Percentiles rank a stretch among this genome's conserved stretches.
These are phyloP conservation scores for Corythornis madagascariensis DNA, from an alignment of 2,113 vertebrate species.

Conservation along the genomic window DNA sequence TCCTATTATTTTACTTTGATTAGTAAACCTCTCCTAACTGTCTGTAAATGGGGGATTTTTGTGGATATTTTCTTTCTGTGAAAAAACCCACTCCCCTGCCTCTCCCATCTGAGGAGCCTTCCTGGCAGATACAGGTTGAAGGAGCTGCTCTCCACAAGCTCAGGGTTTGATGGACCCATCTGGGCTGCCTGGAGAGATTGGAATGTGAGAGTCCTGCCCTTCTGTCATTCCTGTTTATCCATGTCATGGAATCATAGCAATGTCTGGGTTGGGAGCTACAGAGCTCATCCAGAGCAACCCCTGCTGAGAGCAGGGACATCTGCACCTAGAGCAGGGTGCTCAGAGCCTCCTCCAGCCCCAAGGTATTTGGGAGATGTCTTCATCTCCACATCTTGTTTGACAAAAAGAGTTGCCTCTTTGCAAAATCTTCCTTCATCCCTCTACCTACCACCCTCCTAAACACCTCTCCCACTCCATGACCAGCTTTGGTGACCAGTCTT, in stretches of 20 bases:
- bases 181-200: neutral
- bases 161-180: neutral
- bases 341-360: no score
- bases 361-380: neutral
- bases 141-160: neutral
- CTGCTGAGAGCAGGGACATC: no score
- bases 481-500: neutral
- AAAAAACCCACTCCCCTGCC: neutral
- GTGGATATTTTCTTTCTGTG: neutral
- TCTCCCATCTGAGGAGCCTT: neutral
- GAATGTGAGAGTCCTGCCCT: neutral
- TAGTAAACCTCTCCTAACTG: neutral
- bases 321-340: no score
- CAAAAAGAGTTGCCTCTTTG: neutral
- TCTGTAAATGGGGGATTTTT: neutral
- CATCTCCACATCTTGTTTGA: neutral
- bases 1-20: neutral
- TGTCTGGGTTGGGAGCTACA: no score
- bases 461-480: rapidly evolving
- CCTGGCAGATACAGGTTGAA: neutral
- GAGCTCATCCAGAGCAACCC: no score
- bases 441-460: neutral
- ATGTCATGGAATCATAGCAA: no score
- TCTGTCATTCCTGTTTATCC: neutral
- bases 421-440: neutral